Base-by-base conservation (phyloP, 2,113 vertebrate species). In the Isichthys henryi region DNA sequence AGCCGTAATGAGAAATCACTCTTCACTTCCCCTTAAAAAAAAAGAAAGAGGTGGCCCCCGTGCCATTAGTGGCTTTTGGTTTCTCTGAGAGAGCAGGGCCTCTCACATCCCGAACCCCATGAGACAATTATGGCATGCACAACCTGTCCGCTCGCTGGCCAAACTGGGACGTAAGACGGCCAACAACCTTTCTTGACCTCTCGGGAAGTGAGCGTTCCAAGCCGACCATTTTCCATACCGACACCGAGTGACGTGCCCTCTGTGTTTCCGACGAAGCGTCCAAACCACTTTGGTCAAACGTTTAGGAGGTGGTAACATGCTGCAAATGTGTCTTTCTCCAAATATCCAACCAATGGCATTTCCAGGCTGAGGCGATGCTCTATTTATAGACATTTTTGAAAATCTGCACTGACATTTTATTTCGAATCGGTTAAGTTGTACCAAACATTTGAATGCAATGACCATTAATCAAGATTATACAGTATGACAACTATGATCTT, bases 261-360 rank as follows among this genome's bases (percentile, higher is more conserved):
- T 88, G 89, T 48, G 88, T 94, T 93, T 93, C 93, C 91, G 90
- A 88, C 87, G 90, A 48, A 27, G 70, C 89, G 85, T 92, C 91
- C 93, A 94, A 93, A 93, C 92, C 90, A 89, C 90, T 91, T 88
- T 74, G 91, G 86, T 93, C 90, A 90, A 91, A 90, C 89, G 91
- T 90, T 88, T 74, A 88, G 90, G 88, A 86, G 90, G 92, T 91
- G 86, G 90, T 88, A 92, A 90, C 86, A 56, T 50, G 49, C 80
- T 46, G 89, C 77, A 89, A 56, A 90, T 84, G 53, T 90, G 87
- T 66, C 62, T 49, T 83, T 19, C 87, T 87, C 88, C 90, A 84
- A 90, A 31, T 70, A 91, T 87, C 74, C 46, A 90, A 93, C 92
- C 88, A 50, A 19, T 48, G 86, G 50, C 62, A 50, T 88, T 82